Base-by-base conservation (phyloP, 64 coral and sea anemone species). In the Actinia tenebrosa region DNA sequence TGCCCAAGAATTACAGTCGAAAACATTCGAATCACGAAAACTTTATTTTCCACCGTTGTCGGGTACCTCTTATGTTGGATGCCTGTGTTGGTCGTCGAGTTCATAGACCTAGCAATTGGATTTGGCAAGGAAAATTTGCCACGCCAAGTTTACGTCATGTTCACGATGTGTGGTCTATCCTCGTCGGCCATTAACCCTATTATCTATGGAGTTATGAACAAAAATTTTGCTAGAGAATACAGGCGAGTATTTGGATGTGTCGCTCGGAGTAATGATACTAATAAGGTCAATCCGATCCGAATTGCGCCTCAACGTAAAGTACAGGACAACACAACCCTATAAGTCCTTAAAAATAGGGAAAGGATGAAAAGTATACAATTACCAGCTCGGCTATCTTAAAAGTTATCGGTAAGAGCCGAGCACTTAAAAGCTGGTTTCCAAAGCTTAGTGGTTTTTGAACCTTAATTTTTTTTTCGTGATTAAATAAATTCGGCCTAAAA, bases 151-250 rank as follows among this genome's bases (percentile, higher is more conserved):
- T 89, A 89, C 60, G 2, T 89, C 8, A 81, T 82, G 54, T 89
- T 80, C 16, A 82, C 87, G 15, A 45, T 82, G 79, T 89, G 87
- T 53, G 78, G 77, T 3, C n/a, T 80, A 9, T 54, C 77, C 3
- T 80, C 75, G 20, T 89, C 78, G 18, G 77, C 53, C 26, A 68
- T 89, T 45, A 89, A 89, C 52, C 87, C 87, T 17, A n/a, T 89
- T 15, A 45, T 89, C 19, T 89, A 89, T 50, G 87, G 87, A n/a
- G 63, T 64, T 14, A 89, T 89, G 87, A 89, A 89, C 56, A 89
- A 82, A 27, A 60, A 16, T 3, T 82, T 89, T 56, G 55, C 78
- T 81, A 63, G 23, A 46, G 87, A 89, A 64, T 89, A 89, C 56
- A 75, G 20, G 26, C 7, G 42, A 75, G 13, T 26, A 30, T 30